A percentile compares a stretch with the other conserved stretches of the same genome.
Conservation (phyloP, 2,888 invertebrate genomes). For the Polydrusus cervinus region DNA sequence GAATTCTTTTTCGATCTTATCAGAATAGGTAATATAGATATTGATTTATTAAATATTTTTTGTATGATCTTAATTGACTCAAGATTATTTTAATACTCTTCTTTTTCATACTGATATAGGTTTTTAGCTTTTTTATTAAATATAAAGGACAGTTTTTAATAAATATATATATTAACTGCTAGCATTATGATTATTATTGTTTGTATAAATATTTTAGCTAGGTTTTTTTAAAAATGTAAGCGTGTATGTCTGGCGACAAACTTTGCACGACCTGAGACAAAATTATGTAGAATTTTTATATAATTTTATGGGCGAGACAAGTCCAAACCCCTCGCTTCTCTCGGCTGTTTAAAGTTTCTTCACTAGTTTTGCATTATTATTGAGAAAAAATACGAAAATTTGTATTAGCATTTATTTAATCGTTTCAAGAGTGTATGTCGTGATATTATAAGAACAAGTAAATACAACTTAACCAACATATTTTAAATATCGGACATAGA, state of each 20-base stretch:
- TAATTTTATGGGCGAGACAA: conserved; percentile 22
- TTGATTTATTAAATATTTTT: conserved; percentile 28
- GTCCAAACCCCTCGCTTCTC: conserved; percentile 22
- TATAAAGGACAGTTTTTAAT: conserved; percentile 66
- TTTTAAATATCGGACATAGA: neutral
- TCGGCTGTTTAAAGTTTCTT: conserved; percentile 36
- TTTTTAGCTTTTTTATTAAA: conserved; percentile 60
- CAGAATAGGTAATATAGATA: too few species aligned
- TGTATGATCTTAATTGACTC: conserved; percentile 18
- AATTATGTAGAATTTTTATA: conserved; percentile 1
- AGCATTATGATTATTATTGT: conserved; percentile 67
- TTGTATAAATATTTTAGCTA: conserved; percentile 72
- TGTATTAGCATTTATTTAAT: neutral
- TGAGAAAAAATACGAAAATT: conserved; percentile 34
- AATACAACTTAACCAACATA: neutral
- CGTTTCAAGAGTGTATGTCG: neutral
- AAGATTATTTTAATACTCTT: conserved; percentile 19
- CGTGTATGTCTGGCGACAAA: conserved; percentile 67
- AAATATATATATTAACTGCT: conserved; percentile 68
- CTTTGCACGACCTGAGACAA: conserved; percentile 57
- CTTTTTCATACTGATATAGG: conserved; percentile 63
- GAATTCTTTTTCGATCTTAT: too few species aligned
- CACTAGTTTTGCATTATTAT: conserved; percentile 25
- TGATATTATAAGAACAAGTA: neutral
- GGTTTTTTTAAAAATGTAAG: conserved; percentile 70